A percentile compares a stretch with the other conserved stretches of the same genome.
These are phyloP conservation scores for Limnephilus lunatus DNA, from an alignment of 2,888 invertebrate genomes.

Conservation along the genomic window DNA sequence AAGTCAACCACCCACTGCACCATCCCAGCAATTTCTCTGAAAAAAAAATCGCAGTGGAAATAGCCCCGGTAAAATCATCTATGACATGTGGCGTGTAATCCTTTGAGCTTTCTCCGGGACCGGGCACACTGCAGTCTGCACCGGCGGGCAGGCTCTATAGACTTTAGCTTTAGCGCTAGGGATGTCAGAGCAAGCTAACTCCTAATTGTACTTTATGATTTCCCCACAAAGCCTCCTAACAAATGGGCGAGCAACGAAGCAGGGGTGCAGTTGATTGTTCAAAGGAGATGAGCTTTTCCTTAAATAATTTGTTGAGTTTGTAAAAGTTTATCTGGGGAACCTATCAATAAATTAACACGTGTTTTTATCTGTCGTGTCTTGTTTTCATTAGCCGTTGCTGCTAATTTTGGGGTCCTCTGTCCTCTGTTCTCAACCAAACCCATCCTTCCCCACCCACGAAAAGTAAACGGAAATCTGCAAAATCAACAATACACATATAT, in stretches of 20 bases:
- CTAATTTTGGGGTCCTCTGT: too few relatives aligned
- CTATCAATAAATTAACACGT: too few relatives aligned
- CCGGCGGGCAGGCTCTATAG: background rate
- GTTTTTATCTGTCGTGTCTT: too few relatives aligned
- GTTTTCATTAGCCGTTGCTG: too few relatives aligned
- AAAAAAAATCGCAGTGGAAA: slow-evolving; percentile 12
- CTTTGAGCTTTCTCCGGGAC: slow-evolving; percentile 20
- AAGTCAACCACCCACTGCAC: background rate
- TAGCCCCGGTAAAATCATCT: slow-evolving; percentile 28
- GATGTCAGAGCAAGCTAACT: slow-evolving; percentile 33
- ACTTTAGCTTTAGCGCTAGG: slow-evolving; percentile 13
- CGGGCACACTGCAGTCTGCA: background rate
- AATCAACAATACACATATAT: too few relatives aligned
- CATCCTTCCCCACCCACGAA: too few relatives aligned
- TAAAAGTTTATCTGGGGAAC: background rate
- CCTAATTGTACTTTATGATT: slow-evolving; percentile 53
- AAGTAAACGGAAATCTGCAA: too few relatives aligned
- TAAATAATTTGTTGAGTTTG: background rate
- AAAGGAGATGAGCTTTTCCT: background rate
- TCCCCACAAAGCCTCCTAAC: slow-evolving; percentile 43
- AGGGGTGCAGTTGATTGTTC: slow-evolving; percentile 4
- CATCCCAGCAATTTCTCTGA: background rate
- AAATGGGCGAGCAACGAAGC: slow-evolving; percentile 22
- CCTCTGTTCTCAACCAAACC: too few relatives aligned
- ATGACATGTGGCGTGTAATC: slow-evolving; percentile 41